Conservation (phyloP, 2,113 vertebrate genomes). For the Phodopus roborovskii region DNA sequence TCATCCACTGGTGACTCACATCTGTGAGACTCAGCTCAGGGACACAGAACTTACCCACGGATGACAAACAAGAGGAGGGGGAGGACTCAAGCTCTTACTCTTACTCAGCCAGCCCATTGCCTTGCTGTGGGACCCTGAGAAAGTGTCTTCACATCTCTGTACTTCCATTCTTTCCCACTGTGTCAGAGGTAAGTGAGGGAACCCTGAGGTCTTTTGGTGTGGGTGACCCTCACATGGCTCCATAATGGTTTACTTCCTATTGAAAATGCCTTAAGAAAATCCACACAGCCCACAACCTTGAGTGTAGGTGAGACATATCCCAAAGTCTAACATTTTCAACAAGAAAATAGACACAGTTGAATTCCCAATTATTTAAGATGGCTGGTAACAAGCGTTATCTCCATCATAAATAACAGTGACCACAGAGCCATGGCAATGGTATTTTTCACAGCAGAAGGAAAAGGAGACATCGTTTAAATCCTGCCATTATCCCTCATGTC, state of each 20-base stretch:
- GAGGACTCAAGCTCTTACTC: background rate
- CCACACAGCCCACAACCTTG: background rate
- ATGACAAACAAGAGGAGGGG: background rate
- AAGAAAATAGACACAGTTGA: fast-evolving
- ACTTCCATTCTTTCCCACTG: fast-evolving
- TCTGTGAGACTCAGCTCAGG: background rate
- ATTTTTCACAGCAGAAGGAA: background rate
- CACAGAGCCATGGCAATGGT: background rate
- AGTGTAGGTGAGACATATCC: fast-evolving
- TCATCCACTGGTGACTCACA: background rate
- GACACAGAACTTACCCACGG: background rate
- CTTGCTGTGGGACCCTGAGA: background rate
- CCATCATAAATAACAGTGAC: background rate
- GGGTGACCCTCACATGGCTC: background rate
- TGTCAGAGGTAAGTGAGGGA: background rate
- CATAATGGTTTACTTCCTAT: no score
- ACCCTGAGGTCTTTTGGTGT: background rate
- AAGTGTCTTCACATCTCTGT: background rate
- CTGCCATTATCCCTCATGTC: background rate
- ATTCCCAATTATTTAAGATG: background rate
- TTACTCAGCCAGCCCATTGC: background rate
- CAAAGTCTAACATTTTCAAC: background rate
- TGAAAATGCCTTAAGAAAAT: background rate
- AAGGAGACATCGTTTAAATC: background rate
- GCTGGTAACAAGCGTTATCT: background rate